Evolutionary conservation across 2,113 vertebrate genomes (phyloP), one percentile per base, ranked within the genome.

Genomic region (Saccopteryx bilineata): DNA sequence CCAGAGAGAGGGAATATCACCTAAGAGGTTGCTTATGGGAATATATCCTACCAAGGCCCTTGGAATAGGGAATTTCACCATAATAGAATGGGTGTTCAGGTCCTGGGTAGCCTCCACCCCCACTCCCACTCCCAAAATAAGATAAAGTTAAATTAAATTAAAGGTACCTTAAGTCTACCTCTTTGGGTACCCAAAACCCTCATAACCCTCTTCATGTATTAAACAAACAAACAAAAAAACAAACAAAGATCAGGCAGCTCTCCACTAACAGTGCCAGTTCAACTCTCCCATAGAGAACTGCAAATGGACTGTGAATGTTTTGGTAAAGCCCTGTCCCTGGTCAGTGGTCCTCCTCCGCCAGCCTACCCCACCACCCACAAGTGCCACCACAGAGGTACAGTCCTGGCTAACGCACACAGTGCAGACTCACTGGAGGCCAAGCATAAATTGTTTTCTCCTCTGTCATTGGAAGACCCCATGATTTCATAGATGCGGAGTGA

Each of bases 301-400:
- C 80, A 23, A 50, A 24, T 66, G 17, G 8, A 26, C 28, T 66
- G 13, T 58, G 31, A 15, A 48, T 28, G 2, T 11, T 82, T 31
- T 60, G 10, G 5, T 68, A 19, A 58, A 90, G 46, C 28, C 26
- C 9, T 60, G 4, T 24, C 50, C 19, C 18, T 15, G 28, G 24
- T 39, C 31, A 2, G 24, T 1, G 6, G 5, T 17, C 5, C 11
- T 65, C 50, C 21, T 19, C 3, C 26, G 33, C 18, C 17, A 1
- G 65, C 48, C 66, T 52, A 9, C 28, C 54, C 5, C 23, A 28
- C 5, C 21, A 11, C 23, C 46, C 74, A 1, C 6, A 26, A 39
- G 63, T 3, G 39, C 7, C 28, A n/a, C 48, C 56, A 8, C 33
- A 15, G 14, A 1, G 15, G 50, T 26, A 11, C 5, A 28, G 5